Evolutionary conservation across 2,888 invertebrate genomes (phyloP).

Genomic region (Noctua janthe): DNA sequence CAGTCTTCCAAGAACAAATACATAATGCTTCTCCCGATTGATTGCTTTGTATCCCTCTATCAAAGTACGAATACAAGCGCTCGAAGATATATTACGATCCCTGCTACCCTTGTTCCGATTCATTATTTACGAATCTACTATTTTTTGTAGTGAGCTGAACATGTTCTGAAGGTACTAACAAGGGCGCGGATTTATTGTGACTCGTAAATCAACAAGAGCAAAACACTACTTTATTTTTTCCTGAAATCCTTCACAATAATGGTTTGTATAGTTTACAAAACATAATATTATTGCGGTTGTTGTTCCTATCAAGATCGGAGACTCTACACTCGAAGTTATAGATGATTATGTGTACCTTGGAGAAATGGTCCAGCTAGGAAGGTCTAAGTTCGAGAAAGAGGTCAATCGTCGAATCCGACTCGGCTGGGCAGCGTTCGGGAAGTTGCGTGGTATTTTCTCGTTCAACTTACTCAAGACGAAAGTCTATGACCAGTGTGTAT

Average conservation of each 20-base stretch:
- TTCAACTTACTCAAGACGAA: too few species aligned
- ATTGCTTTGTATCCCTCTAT: slow-evolving; percentile 11
- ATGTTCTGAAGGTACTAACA: slow-evolving; percentile 15
- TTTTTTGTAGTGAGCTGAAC: slow-evolving; percentile 26
- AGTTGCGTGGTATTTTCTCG: too few species aligned
- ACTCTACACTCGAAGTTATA: too few species aligned
- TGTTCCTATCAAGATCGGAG: neutral
- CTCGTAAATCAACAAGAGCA: slow-evolving; percentile 35
- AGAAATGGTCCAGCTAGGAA: too few species aligned
- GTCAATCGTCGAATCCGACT: too few species aligned
- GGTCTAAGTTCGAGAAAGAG: too few species aligned
- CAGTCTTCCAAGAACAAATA: neutral
- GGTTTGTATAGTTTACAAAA: neutral
- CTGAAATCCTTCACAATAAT: neutral
- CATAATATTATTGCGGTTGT: neutral
- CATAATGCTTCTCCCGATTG: neutral
- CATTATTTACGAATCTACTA: slow-evolving; percentile 44
- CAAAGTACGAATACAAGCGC: slow-evolving; percentile 8
- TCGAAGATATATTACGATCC: slow-evolving; percentile 26
- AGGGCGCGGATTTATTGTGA: slow-evolving; percentile 23
- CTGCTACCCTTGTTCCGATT: slow-evolving; percentile 32
- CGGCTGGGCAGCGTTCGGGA: too few species aligned
- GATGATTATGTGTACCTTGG: too few species aligned
- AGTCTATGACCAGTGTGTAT: too few species aligned
- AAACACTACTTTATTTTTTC: slow-evolving; percentile 1